A percentile compares a stretch with the other conserved stretches of the same genome.
Conservation (phyloP, 1,140 invertebrate genomes). For the Platyscapa corneri region DNA sequence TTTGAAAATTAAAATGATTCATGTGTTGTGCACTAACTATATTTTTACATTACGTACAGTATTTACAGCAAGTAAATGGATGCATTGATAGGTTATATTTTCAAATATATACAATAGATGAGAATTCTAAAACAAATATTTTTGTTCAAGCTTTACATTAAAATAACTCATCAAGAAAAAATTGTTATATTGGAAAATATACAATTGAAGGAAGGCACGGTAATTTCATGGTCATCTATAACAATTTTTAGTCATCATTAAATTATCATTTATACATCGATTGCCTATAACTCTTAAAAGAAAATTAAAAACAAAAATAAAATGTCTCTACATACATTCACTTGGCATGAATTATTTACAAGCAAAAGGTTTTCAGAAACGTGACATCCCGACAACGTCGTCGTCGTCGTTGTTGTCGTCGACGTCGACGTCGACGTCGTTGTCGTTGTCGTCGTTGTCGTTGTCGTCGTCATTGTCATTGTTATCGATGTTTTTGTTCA, state of each 20-base stretch:
- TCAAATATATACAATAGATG: background rate
- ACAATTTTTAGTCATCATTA: background rate
- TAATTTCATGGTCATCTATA: background rate
- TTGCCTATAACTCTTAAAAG: background rate
- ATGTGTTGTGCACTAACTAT: too few species aligned
- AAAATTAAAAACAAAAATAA: background rate
- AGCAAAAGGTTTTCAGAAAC: background rate
- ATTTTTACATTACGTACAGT: too few species aligned
- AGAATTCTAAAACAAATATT: background rate
- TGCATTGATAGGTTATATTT: slow-evolving; percentile 15
- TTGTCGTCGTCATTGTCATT: too few species aligned
- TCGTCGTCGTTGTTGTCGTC: background rate
- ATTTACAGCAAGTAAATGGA: too few species aligned
- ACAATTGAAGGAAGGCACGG: background rate
- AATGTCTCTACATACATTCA: background rate
- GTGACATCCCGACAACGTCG: background rate
- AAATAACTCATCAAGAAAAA: background rate
- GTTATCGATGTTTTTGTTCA: background rate
- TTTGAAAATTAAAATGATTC: background rate
- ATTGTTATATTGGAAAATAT: background rate
- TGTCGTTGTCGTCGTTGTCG: background rate
- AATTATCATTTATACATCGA: background rate
- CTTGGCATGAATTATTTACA: background rate
- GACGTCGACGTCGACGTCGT: too few species aligned
- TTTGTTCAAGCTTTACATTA: background rate